These are phyloP conservation scores for Dasyprocta punctata DNA, from an alignment of 2,113 vertebrate genomes.

Conservation along the genomic window DNA sequence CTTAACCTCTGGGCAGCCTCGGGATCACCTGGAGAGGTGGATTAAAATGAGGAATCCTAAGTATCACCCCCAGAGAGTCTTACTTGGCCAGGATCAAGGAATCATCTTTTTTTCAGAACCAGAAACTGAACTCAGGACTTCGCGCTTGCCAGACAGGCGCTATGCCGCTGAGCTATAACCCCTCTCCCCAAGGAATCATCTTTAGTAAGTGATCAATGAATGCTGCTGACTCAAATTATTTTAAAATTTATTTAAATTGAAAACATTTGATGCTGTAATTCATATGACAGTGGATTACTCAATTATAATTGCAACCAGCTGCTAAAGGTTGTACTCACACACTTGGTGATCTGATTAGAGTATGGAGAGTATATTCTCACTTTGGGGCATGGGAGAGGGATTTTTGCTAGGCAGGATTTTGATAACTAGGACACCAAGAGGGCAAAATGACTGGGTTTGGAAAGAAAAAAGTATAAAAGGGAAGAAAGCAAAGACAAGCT, in stretches of 20 bases:
- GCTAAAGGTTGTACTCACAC: neutral
- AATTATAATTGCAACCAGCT: neutral
- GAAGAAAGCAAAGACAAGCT: neutral
- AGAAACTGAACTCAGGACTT: no score
- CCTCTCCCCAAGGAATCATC: neutral
- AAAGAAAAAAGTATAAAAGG: neutral
- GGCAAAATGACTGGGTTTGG: neutral
- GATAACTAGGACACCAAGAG: neutral
- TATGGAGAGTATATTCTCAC: neutral
- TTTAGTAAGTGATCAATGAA: neutral
- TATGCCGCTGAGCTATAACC: no score
- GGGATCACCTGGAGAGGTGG: neutral
- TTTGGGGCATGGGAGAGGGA: neutral
- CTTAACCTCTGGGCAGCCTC: neutral
- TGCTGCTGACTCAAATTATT: neutral
- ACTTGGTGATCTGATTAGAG: neutral
- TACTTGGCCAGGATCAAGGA: neutral
- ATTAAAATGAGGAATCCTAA: neutral
- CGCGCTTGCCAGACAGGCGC: no score
- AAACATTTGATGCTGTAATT: neutral
- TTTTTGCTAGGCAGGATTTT: neutral
- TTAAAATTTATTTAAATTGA: constrained; percentile 1
- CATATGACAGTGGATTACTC: neutral
- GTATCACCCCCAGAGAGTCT: neutral
- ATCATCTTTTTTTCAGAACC: neutral